Evolutionary conservation across 2,888 invertebrate species (phyloP).

Genomic region (Meganola albula): DNA sequence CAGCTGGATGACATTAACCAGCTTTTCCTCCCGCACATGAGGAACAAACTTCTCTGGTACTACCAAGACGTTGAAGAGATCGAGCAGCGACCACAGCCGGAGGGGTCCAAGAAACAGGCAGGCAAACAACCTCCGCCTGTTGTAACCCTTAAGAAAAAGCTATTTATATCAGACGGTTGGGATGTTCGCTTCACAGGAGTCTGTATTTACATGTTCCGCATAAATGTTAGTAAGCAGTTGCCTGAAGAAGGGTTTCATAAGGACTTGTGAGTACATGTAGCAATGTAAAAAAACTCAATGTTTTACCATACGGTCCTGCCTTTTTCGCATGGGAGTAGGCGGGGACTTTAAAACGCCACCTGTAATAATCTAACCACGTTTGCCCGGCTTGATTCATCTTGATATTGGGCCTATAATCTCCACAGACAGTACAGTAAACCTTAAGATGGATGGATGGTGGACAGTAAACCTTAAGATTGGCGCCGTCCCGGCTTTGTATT

Average conservation of each 20-base stretch:
- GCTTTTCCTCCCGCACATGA: slow-evolving; percentile 90
- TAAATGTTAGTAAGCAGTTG: slow-evolving; percentile 88
- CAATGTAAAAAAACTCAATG: no score
- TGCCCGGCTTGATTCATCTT: no score
- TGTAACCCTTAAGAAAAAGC: slow-evolving; percentile 82
- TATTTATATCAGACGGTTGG: slow-evolving; percentile 92
- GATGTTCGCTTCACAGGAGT: slow-evolving; percentile 87
- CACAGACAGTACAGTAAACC: no score
- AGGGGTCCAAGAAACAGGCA: slow-evolving; percentile 68
- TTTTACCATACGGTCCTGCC: no score
- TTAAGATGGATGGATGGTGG: no score
- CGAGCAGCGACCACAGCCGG: slow-evolving; percentile 68
- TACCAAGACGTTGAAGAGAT: slow-evolving; percentile 90
- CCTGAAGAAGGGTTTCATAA: slow-evolving; percentile 96
- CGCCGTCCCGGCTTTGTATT: no score
- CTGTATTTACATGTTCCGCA: slow-evolving; percentile 91
- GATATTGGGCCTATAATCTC: no score
- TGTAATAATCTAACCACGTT: no score
- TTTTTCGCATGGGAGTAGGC: no score
- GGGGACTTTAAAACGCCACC: no score
- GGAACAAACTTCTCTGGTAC: slow-evolving; percentile 91
- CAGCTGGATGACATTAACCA: slow-evolving; percentile 93
- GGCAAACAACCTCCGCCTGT: slow-evolving; percentile 63
- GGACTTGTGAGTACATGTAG: slow-evolving; percentile 83
- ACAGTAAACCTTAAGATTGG: no score